These are phyloP conservation scores for Scalopus aquaticus DNA, from an alignment of 2,113 vertebrate genomes.

Conservation along the genomic window DNA sequence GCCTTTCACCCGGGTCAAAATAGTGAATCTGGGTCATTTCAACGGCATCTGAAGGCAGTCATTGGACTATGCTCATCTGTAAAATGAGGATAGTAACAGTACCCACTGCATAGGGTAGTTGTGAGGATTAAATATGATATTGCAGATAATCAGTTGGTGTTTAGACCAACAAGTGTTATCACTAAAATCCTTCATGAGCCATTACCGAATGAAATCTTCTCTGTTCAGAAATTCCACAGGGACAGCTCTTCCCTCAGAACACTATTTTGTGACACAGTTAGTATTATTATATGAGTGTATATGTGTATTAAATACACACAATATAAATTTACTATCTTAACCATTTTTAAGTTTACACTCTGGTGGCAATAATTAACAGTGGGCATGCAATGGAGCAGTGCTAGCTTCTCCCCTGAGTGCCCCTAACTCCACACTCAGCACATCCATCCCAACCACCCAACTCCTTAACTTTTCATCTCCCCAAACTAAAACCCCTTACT, in stretches of 20 bases:
- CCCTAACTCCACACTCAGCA: neutral
- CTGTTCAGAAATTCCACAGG: neutral
- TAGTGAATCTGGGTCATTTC: neutral
- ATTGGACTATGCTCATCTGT: neutral
- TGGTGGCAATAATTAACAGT: too few relatives aligned
- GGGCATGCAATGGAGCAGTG: too few relatives aligned
- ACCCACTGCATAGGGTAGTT: rapidly evolving
- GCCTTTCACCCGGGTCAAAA: constrained; percentile 18
- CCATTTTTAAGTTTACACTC: neutral
- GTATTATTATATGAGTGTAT: neutral
- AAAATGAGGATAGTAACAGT: neutral
- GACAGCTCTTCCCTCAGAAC: too few relatives aligned
- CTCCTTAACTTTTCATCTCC: neutral
- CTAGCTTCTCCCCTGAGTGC: neutral
- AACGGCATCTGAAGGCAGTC: constrained; percentile 39
- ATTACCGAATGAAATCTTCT: neutral
- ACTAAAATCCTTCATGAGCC: rapidly evolving
- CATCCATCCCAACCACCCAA: neutral
- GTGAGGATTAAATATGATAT: neutral
- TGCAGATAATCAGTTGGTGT: neutral
- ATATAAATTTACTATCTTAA: neutral
- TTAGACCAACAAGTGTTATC: neutral
- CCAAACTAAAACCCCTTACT: neutral
- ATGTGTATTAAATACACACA: neutral
- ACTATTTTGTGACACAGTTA: neutral